Conservation (phyloP, 2,888 invertebrate genomes). For the Parnassius mnemosyne region DNA sequence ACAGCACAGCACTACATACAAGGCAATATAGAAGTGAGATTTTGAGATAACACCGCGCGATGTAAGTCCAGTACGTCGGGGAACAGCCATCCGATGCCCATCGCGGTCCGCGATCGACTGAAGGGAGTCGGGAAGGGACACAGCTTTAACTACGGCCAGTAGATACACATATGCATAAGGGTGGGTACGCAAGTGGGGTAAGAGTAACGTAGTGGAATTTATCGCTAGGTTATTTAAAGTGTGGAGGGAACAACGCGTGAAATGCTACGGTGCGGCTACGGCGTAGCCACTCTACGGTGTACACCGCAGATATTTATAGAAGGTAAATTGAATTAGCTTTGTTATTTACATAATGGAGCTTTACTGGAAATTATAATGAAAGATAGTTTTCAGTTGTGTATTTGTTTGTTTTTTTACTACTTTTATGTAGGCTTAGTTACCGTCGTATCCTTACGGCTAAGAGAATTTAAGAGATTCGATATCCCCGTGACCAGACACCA, state of each 20-base stretch:
- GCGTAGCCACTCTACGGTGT: constrained; percentile 5
- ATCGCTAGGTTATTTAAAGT: constrained; percentile 23
- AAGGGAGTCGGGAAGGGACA: constrained; percentile 25
- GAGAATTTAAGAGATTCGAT: too few species aligned
- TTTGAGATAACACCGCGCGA: background rate
- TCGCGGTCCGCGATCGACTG: constrained; percentile 41
- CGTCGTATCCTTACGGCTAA: too few species aligned
- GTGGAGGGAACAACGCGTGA: constrained; percentile 7
- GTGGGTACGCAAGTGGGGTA: constrained; percentile 21
- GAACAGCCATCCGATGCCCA: constrained; percentile 3
- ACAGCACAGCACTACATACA: constrained; percentile 6
- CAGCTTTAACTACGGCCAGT: constrained; percentile 17
- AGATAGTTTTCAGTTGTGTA: too few species aligned
- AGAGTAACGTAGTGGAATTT: constrained; percentile 18
- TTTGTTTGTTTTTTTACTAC: too few species aligned
- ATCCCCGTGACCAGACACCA: too few species aligned
- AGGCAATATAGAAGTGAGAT: background rate
- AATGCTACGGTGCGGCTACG: constrained; percentile 20
- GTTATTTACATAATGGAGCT: too few species aligned
- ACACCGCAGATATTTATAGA: background rate
- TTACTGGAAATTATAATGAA: too few species aligned
- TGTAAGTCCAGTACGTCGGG: background rate
- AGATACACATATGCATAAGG: constrained; percentile 14
- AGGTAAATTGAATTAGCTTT: too few species aligned
- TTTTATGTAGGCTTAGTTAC: too few species aligned